Evolutionary conservation across 2,797 vertebrate species (phyloP).

Genomic region (Propithecus deckenii): DNA sequence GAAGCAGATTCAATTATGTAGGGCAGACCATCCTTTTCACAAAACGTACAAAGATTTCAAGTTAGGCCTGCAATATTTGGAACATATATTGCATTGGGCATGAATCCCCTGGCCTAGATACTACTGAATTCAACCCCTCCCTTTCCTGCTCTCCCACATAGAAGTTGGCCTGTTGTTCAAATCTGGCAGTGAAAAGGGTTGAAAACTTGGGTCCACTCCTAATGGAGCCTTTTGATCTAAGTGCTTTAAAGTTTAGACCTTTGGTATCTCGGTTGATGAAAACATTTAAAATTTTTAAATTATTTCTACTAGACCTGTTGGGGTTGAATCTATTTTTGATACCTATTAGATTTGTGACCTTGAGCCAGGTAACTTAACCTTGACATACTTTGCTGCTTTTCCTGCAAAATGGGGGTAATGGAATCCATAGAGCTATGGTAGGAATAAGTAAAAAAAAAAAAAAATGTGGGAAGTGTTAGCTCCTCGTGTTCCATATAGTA

Average conservation of each 20-base stretch:
- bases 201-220: background rate
- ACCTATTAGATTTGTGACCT: background rate
- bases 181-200: background rate
- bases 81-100: background rate
- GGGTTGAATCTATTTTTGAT: background rate
- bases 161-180: constrained; percentile 27
- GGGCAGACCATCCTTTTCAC: background rate
- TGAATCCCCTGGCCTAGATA: background rate
- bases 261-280: background rate
- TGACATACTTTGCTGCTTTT: background rate
- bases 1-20: constrained; percentile 50
- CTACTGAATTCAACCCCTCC: background rate
- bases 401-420: background rate
- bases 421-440: background rate
- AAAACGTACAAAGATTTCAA: background rate
- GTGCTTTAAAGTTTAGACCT: background rate
- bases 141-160: background rate
- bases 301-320: background rate
- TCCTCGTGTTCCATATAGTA: accelerated
- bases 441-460: background rate
- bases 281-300: background rate
- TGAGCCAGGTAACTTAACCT: background rate
- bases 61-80: background rate
- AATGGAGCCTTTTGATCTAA: constrained; percentile 12
- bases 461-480: background rate